A percentile compares a stretch with the other conserved stretches of the same genome.
These are phyloP conservation scores for Pseudopipra pipra DNA, from an alignment of 2,113 vertebrate species.

Conservation along the genomic window DNA sequence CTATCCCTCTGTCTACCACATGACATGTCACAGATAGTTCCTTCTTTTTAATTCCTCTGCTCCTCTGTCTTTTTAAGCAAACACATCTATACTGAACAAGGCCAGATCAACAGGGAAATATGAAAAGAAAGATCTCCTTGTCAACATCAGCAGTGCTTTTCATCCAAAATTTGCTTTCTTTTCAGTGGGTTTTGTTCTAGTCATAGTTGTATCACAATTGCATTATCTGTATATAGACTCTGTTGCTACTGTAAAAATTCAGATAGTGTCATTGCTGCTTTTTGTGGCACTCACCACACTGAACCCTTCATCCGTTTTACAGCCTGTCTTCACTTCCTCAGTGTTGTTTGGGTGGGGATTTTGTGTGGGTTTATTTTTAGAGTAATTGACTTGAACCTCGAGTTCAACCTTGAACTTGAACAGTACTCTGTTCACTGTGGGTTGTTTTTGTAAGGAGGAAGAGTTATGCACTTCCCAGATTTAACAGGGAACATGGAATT, in stretches of 20 bases:
- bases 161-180: neutral
- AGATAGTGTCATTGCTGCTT: neutral
- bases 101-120: neutral
- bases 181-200: neutral
- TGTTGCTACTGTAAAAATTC: neutral
- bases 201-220: fast-evolving
- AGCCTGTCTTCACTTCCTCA: neutral
- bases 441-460: neutral
- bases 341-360: neutral
- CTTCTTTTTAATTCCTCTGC: neutral
- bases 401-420: too few relatives aligned
- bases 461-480: neutral
- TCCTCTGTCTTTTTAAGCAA: neutral
- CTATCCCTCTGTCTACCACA: neutral
- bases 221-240: neutral
- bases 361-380: neutral
- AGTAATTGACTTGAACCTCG: neutral
- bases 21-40: neutral
- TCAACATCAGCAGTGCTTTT: neutral
- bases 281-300: neutral
- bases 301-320: neutral
- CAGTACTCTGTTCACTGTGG: neutral
- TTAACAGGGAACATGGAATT: neutral
- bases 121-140: neutral
- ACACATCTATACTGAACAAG: neutral